Evolutionary conservation across 2,113 vertebrate species (phyloP).

Genomic region (Suncus etruscus): DNA sequence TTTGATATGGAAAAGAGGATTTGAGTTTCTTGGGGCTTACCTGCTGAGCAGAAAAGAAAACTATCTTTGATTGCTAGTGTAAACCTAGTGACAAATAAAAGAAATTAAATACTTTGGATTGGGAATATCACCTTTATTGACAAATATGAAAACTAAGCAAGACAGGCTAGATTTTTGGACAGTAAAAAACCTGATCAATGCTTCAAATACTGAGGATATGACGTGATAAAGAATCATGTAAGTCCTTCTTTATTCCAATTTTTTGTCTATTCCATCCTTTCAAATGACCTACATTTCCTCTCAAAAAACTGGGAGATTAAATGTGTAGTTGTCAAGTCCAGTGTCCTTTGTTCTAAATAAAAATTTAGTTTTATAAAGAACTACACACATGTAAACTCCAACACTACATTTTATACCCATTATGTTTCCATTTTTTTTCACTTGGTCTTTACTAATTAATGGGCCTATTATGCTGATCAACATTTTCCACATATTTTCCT

Average conservation of each 20-base stretch:
- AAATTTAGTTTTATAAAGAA: conserved; percentile 21
- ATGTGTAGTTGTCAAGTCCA: not conserved
- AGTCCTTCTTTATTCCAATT: not conserved
- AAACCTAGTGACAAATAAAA: not conserved
- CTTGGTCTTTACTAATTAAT: not conserved
- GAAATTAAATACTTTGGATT: not conserved
- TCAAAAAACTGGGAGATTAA: not conserved
- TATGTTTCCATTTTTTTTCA: not conserved
- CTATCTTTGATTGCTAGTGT: not conserved
- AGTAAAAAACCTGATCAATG: not conserved
- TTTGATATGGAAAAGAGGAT: not conserved
- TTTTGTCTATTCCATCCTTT: not conserved
- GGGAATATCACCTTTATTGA: not conserved
- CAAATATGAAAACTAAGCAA: not conserved
- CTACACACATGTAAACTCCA: not conserved
- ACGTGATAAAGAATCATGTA: not conserved
- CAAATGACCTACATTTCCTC: not conserved
- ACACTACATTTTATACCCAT: not conserved
- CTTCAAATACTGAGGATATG: conserved; percentile 21
- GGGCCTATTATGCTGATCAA: not conserved
- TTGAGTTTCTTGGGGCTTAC: not conserved
- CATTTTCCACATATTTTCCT: not conserved
- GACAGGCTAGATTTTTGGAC: not conserved
- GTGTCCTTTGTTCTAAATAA: not conserved
- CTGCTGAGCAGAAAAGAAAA: not conserved